Percentiles rank a stretch among this genome's conserved stretches.
Conservation (phyloP, 2,113 vertebrate species). For the Megaleporinus macrocephalus region DNA sequence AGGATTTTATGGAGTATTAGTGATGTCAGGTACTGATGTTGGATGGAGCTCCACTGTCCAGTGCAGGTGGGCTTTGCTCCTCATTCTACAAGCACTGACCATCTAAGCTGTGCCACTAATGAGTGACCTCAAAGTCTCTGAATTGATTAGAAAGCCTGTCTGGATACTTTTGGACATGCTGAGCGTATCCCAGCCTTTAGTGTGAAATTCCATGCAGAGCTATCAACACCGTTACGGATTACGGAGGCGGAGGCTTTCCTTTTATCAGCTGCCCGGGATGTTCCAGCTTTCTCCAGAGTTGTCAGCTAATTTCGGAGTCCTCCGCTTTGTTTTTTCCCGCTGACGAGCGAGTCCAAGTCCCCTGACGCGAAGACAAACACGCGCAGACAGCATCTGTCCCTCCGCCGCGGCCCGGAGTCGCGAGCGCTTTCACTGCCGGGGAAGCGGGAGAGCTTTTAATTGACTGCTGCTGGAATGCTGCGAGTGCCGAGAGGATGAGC, state of each 20-base stretch:
- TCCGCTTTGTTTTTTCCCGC: neutral
- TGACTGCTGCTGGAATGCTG: slow-evolving; percentile 28
- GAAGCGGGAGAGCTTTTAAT: neutral
- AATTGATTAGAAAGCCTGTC: neutral
- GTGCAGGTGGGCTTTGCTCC: no score
- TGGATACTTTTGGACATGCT: neutral
- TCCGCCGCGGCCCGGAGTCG: neutral
- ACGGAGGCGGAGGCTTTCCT: neutral
- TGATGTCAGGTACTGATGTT: no score
- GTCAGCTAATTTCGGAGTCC: neutral
- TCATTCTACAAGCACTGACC: no score
- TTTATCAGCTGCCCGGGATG: neutral
- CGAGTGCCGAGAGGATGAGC: slow-evolving; percentile 31
- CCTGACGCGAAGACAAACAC: slow-evolving; percentile 13
- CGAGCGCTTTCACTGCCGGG: neutral
- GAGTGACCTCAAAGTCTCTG: neutral
- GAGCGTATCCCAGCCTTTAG: no score
- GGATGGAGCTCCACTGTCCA: no score
- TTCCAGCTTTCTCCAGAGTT: neutral
- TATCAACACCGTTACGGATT: neutral
- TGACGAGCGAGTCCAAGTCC: slow-evolving; percentile 1
- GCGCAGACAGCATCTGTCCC: neutral
- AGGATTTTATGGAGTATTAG: no score
- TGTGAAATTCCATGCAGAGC: neutral
- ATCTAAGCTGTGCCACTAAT: neutral